Conservation (phyloP, 2,797 vertebrate genomes). For the Esox masquinongy region DNA sequence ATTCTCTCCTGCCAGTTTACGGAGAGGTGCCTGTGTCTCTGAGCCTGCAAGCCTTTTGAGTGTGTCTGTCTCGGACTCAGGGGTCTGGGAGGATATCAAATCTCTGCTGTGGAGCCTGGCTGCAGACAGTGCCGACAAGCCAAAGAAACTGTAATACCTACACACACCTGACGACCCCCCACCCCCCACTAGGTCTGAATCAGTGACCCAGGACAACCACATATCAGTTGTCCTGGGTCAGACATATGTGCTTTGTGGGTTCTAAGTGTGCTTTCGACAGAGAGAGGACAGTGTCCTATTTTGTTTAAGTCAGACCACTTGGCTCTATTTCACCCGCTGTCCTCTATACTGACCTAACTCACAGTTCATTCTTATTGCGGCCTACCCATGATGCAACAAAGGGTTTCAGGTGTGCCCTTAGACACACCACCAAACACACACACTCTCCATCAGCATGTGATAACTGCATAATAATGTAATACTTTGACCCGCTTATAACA, state of each 20-base stretch:
- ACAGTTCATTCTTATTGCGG: constrained; percentile 73
- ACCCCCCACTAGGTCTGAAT: not conserved
- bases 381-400: constrained; percentile 54
- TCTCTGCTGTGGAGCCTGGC: constrained; percentile 1
- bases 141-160: not conserved
- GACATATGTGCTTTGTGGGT: no score
- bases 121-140: not conserved
- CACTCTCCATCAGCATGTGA: not conserved
- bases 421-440: constrained; percentile 10
- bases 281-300: no score
- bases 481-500: no score
- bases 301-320: constrained; percentile 46
- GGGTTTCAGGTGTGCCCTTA: constrained; percentile 63
- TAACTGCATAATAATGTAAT: no score
- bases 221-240: no score
- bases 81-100: not conserved
- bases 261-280: no score
- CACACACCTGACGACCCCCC: not conserved
- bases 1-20: not conserved
- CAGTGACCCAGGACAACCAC: not conserved
- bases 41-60: not conserved
- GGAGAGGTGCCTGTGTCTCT: not conserved
- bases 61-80: not conserved
- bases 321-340: constrained; percentile 60
- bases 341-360: constrained; percentile 58